Percentiles rank a stretch among this genome's conserved stretches.
These are phyloP conservation scores for Cephalopterus ornatus DNA, from an alignment of 2,113 vertebrate genomes.

Conservation along the genomic window DNA sequence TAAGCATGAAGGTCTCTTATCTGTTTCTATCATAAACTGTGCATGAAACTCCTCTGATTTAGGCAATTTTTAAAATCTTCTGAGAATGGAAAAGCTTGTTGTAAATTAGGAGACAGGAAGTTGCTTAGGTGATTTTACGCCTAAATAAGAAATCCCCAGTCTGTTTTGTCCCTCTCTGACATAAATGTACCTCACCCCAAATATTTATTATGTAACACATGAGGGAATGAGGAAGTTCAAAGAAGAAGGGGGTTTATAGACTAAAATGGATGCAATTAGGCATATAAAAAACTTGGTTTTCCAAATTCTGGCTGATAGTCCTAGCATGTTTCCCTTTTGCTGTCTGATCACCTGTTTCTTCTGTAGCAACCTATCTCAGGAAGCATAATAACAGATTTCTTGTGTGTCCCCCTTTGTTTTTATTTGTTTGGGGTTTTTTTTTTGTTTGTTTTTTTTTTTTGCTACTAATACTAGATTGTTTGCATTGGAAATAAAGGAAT, in stretches of 20 bases:
- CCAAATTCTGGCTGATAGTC: not conserved
- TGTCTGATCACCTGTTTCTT: not conserved
- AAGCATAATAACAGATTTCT: not conserved
- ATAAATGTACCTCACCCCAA: not conserved
- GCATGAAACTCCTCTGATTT: not conserved
- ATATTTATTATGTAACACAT: not conserved
- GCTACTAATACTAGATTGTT: not conserved
- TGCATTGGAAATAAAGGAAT: not conserved
- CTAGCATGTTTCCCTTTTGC: not conserved
- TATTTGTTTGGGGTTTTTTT: not conserved
- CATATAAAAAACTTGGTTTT: not conserved
- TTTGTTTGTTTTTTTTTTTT: not conserved
- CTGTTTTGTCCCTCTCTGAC: not conserved
- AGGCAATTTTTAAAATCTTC: not conserved
- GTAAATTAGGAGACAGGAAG: not conserved
- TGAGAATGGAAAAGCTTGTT: not conserved
- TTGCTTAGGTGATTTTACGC: not conserved
- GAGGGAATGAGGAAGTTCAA: not conserved
- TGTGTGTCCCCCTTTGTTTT: not conserved
- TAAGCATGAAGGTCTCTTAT: not conserved
- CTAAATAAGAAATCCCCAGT: not conserved
- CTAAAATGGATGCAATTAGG: not conserved
- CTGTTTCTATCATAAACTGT: not conserved
- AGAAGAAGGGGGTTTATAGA: not conserved
- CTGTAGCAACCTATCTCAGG: not conserved